These are phyloP conservation scores for Actenoides lindsayi DNA, from an alignment of 2,113 vertebrate species.

Conservation along the genomic window DNA sequence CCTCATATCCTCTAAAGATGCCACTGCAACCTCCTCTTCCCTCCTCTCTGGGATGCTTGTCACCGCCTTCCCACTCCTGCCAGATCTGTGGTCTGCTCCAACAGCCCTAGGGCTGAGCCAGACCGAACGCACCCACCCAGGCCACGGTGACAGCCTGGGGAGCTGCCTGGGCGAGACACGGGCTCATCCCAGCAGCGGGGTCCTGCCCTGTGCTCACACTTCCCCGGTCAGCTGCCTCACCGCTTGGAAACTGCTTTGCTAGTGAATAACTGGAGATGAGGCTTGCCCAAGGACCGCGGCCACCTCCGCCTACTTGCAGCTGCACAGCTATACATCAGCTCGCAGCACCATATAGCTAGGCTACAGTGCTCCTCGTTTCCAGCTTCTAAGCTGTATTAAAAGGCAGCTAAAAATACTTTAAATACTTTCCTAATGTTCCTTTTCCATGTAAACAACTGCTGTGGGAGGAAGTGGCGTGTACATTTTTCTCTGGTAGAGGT, in stretches of 20 bases:
- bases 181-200: background rate
- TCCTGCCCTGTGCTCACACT: background rate
- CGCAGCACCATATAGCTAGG: constrained; percentile 27
- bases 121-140: background rate
- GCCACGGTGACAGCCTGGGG: background rate
- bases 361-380: constrained; percentile 24
- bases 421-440: constrained; percentile 56
- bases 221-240: constrained; percentile 2
- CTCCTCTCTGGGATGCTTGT: background rate
- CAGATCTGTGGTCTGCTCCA: background rate
- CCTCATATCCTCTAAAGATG: background rate
- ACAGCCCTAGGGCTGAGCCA: background rate
- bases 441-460: constrained; percentile 42
- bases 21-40: background rate
- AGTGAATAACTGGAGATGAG: background rate
- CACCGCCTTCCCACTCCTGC: background rate
- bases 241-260: background rate
- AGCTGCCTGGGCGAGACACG: background rate
- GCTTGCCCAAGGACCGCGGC: background rate
- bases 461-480: constrained; percentile 54
- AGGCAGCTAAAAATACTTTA: constrained; percentile 51
- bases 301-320: constrained; percentile 33
- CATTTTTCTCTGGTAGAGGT: constrained; percentile 41
- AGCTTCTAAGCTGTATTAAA: constrained; percentile 13
- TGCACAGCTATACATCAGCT: constrained; percentile 29